Conservation (phyloP, 2,113 vertebrate genomes). For the Ctenomys sociabilis region DNA sequence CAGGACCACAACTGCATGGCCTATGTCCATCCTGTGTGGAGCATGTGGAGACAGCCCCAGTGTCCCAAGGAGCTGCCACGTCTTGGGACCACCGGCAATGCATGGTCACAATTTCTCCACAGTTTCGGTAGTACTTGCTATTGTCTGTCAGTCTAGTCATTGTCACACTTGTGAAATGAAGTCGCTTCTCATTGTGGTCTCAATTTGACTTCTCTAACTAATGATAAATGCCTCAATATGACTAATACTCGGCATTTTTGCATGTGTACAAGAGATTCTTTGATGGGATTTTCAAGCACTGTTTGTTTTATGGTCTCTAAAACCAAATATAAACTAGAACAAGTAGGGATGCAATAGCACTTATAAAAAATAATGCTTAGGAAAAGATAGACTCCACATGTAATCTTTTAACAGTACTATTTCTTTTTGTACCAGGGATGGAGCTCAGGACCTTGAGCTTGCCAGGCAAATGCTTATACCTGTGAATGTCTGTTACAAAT, state of each 20-base stretch:
- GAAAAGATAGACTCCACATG: not conserved
- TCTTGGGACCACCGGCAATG: not conserved
- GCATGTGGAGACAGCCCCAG: not conserved
- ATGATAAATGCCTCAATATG: not conserved
- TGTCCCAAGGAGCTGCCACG: not conserved
- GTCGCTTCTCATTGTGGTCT: not conserved
- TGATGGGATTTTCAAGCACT: not conserved
- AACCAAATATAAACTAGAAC: not conserved
- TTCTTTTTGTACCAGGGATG: too few relatives aligned
- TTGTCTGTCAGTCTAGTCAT: not conserved
- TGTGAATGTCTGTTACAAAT: not conserved
- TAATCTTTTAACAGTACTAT: conserved; percentile 4
- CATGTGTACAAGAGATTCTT: not conserved
- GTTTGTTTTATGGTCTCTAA: not conserved
- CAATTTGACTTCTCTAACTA: not conserved
- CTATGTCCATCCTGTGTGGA: not conserved
- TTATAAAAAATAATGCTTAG: not conserved
- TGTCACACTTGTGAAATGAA: not conserved
- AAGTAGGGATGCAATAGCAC: not conserved
- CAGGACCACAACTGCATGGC: not conserved
- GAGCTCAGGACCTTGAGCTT: too few relatives aligned
- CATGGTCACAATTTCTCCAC: not conserved
- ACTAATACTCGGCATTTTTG: not conserved
- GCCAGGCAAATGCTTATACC: not conserved
- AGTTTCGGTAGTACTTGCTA: not conserved